Percentiles rank a stretch among this genome's conserved stretches.
These are phyloP conservation scores for Dryocosmus kuriphilus DNA, from an alignment of 2,888 invertebrate genomes.

Conservation along the genomic window DNA sequence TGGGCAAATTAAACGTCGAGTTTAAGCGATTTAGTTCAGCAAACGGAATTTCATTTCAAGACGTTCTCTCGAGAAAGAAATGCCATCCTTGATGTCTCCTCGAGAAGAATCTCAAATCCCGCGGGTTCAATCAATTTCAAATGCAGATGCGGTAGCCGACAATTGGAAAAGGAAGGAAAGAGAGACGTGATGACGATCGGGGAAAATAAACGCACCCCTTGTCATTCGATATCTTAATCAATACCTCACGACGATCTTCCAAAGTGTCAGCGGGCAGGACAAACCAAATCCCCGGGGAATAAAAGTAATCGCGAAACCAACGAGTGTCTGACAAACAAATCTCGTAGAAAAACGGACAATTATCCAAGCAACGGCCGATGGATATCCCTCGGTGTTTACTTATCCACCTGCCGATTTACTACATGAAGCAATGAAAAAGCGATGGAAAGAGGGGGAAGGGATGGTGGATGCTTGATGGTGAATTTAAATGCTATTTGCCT, in stretches of 20 bases:
- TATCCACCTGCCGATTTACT: conserved; percentile 54
- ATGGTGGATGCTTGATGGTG: conserved; percentile 52
- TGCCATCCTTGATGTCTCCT: conserved; percentile 47
- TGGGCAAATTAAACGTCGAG: conserved; percentile 59
- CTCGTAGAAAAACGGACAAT: conserved; percentile 48
- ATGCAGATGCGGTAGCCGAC: conserved; percentile 65
- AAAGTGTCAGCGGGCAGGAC: conserved; percentile 52
- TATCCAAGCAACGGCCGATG: conserved; percentile 45
- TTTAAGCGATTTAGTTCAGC: conserved; percentile 54
- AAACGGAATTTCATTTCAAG: conserved; percentile 56
- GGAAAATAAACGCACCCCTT: conserved; percentile 46
- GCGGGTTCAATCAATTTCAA: conserved; percentile 68
- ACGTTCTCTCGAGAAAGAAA: conserved; percentile 49
- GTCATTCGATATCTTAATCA: conserved; percentile 62
- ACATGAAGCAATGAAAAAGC: conserved; percentile 43
- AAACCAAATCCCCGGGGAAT: conserved; percentile 5
- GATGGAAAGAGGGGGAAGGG: conserved; percentile 40
- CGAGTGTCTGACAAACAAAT: conserved; percentile 62
- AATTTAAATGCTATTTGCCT: conserved; percentile 73
- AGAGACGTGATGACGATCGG: conserved; percentile 28
- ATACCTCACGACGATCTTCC: conserved; percentile 49
- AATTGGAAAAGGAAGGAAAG: conserved; percentile 43
- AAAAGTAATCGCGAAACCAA: conserved; percentile 61
- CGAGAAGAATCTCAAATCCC: conserved; percentile 53
- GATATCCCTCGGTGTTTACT: conserved; percentile 55